phyloP scores from a whole-genome alignment of 2,888 invertebrate species.

The Ligdia adustata region DNA sequence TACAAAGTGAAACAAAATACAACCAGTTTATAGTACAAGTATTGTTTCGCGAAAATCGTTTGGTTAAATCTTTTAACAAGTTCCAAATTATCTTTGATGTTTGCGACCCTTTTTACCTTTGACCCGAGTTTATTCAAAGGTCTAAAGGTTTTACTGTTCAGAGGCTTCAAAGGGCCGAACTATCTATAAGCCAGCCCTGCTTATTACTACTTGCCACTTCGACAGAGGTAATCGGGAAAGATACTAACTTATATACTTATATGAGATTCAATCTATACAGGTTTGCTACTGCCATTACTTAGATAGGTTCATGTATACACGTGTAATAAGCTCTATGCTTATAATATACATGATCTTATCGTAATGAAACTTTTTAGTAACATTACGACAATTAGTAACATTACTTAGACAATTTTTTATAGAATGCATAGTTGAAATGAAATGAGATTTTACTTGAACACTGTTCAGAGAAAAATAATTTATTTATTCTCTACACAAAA shows the following conservation, averaged over 20 bases:
- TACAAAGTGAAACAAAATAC: constrained; percentile 27
- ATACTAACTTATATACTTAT: too few species aligned
- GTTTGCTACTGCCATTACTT: too few species aligned
- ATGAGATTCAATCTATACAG: too few species aligned
- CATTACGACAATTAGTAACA: too few species aligned
- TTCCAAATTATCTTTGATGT: constrained; percentile 73
- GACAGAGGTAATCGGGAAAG: constrained; percentile 26
- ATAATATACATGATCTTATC: too few species aligned
- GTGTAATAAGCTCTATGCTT: too few species aligned
- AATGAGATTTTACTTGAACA: too few species aligned
- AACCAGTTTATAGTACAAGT: constrained; percentile 27
- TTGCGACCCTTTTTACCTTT: constrained; percentile 71
- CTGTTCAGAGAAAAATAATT: background rate
- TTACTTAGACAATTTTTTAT: too few species aligned
- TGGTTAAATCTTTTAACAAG: constrained; percentile 61
- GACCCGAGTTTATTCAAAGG: constrained; percentile 63
- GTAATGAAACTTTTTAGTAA: too few species aligned
- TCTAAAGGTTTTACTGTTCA: constrained; percentile 51
- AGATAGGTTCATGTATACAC: too few species aligned
- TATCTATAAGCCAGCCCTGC: constrained; percentile 59
- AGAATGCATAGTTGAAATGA: too few species aligned
- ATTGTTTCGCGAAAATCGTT: constrained; percentile 29
- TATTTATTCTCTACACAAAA: background rate
- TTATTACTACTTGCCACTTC: constrained; percentile 42
- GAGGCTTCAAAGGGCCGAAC: constrained; percentile 65